A percentile compares a stretch with the other conserved stretches of the same genome.
phyloP scores from a whole-genome alignment of 2,797 vertebrate genomes.

The Gallinago solitaria region DNA sequence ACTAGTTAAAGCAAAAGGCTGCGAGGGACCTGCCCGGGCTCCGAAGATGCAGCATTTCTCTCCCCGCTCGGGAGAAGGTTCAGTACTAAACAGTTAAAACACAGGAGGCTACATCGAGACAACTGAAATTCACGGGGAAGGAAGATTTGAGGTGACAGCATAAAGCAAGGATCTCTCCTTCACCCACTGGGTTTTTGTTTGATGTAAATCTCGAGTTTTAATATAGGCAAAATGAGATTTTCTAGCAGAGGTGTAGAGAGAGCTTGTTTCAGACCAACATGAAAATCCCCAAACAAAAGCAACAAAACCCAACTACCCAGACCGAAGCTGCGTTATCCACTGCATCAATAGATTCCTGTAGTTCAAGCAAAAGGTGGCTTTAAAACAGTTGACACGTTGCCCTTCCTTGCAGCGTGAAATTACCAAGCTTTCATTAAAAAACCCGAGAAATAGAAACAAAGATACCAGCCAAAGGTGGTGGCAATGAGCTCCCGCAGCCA shows the following conservation, averaged over 20 bases:
- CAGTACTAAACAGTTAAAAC: constrained; percentile 40
- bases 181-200: neutral
- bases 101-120: neutral
- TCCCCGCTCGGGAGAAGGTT: neutral
- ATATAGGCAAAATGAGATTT: constrained; percentile 18
- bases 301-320: neutral
- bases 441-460: neutral
- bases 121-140: neutral
- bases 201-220: constrained; percentile 10
- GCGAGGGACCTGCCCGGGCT: rapidly evolving
- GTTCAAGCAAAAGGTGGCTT: constrained; percentile 33
- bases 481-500: neutral
- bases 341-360: neutral
- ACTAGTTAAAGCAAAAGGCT: neutral
- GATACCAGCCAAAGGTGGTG: neutral
- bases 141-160: constrained; percentile 14
- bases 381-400: neutral
- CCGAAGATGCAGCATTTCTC: neutral
- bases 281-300: constrained; percentile 23
- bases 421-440: constrained; percentile 10
- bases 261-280: neutral
- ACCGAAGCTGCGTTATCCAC: neutral
- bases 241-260: neutral
- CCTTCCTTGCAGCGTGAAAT: constrained; percentile 11
- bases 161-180: neutral